phyloP scores from a whole-genome alignment of 2,113 vertebrate species.

The Prunella fulvescens region DNA sequence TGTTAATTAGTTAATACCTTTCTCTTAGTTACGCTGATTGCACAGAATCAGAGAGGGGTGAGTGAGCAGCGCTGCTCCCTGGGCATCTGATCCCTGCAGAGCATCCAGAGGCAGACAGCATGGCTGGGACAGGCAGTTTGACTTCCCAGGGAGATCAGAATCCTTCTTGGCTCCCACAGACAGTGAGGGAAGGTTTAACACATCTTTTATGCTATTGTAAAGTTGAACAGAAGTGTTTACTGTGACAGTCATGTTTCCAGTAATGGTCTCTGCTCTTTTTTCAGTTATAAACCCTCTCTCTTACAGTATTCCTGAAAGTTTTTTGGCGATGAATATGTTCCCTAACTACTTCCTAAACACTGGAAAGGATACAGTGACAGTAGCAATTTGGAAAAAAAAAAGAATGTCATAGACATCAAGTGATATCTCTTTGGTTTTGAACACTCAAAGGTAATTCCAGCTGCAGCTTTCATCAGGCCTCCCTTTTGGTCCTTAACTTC shows the following conservation, averaged over 20 bases:
- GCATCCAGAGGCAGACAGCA: neutral
- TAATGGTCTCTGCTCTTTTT: neutral
- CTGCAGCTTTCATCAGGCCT: neutral
- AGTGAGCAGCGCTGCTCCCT: rapidly evolving
- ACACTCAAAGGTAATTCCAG: neutral
- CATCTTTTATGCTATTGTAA: neutral
- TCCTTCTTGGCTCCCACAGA: neutral
- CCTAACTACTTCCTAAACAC: neutral
- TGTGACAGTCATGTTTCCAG: neutral
- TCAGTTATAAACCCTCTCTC: neutral
- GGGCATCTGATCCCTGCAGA: neutral
- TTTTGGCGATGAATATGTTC: neutral
- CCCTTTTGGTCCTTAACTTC: neutral
- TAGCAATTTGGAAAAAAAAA: neutral
- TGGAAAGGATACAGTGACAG: neutral
- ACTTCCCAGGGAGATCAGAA: neutral
- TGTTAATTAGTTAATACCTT: neutral
- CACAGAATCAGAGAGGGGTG: neutral
- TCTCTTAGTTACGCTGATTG: neutral
- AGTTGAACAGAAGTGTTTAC: neutral
- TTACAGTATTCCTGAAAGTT: neutral
- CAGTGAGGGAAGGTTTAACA: neutral
- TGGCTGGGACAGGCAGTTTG: rapidly evolving
- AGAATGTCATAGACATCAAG: neutral
- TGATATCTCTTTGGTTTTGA: neutral